Evolutionary conservation across 2,113 vertebrate genomes (phyloP).

Genomic region (Silurus asotus): DNA sequence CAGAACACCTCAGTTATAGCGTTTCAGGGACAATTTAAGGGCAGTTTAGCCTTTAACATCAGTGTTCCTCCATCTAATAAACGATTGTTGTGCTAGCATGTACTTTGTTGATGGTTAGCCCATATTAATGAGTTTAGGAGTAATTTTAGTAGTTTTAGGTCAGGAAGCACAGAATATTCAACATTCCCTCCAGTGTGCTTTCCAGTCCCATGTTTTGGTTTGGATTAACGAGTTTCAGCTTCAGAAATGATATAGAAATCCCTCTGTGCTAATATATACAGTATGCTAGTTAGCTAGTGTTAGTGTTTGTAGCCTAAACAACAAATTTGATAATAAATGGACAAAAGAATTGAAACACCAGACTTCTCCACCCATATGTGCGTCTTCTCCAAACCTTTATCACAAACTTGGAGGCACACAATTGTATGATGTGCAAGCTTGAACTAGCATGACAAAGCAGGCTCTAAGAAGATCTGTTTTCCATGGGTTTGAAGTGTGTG

Average conservation of each 20-base stretch:
- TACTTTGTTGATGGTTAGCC: not conserved
- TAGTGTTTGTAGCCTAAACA: not conserved
- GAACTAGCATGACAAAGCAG: too few relatives aligned
- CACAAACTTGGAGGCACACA: too few relatives aligned
- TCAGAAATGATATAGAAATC: too few relatives aligned
- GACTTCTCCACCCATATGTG: too few relatives aligned
- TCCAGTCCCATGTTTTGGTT: not conserved
- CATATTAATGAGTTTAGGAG: not conserved
- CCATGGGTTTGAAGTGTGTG: too few relatives aligned
- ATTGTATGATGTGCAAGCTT: too few relatives aligned
- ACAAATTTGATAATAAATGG: too few relatives aligned
- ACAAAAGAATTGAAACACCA: too few relatives aligned
- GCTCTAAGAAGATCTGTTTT: too few relatives aligned
- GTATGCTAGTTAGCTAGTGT: not conserved
- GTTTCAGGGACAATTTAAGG: not conserved
- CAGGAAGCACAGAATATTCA: not conserved
- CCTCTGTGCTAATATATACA: not conserved
- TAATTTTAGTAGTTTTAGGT: not conserved
- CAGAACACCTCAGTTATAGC: not conserved
- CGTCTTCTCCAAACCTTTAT: too few relatives aligned
- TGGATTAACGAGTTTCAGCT: not conserved
- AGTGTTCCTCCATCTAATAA: not conserved
- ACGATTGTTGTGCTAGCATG: not conserved
- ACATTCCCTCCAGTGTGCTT: not conserved
- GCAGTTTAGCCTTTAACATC: not conserved